Base-by-base conservation (phyloP, 2,888 invertebrate species). In the Stegophylla sp. region DNA sequence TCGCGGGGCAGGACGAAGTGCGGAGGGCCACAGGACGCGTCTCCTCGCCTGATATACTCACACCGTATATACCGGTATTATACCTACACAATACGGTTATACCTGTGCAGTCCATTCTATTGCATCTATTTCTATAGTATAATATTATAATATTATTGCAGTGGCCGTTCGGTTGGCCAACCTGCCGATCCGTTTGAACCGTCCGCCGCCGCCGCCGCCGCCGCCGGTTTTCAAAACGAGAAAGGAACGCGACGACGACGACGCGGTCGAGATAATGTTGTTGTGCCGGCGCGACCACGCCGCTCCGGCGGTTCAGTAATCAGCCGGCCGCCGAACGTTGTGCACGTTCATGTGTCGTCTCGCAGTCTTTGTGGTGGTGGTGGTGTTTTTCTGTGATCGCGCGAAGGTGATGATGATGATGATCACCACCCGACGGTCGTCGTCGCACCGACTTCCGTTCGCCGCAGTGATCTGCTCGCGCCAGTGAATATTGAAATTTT, bases 141-240 rank as follows among this genome's bases (percentile, higher is more conserved):
- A 43, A 4, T 43, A 43, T 43, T 43, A 17, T 20, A 53, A 9
- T 17, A 9, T 53, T 53, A 43, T 43, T 9, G 10, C 20, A 53
- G n/a, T 20, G 53, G 53, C 53, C 10, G 3, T 28, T 0, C 51
- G 71, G 79, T 79, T 79, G 79, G 79, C 69, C 63, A 79, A 71
- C 79, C 79, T 79, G 79, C n/a, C 67, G 59, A 26, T 59, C 77
- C 79, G 79, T 71, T 77, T 79, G 26, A 71, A 71, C 61, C 69
- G 61, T 67, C 67, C 43, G 64, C 67, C 64, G 75, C 26, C n/a
- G 28, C 20, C 75, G 45, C 34, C 43, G 64, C 48, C 67, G 53
- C 51, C 67, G 77, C 77, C 77, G 77, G 61, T 59, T 75, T 75
- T 64, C 75, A 48, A 64, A 75, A 75, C 63, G 28, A 64, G 48